These are phyloP conservation scores for Scaptomyza tumidula DNA, from an alignment of 2,888 invertebrate species.

Conservation along the genomic window DNA sequence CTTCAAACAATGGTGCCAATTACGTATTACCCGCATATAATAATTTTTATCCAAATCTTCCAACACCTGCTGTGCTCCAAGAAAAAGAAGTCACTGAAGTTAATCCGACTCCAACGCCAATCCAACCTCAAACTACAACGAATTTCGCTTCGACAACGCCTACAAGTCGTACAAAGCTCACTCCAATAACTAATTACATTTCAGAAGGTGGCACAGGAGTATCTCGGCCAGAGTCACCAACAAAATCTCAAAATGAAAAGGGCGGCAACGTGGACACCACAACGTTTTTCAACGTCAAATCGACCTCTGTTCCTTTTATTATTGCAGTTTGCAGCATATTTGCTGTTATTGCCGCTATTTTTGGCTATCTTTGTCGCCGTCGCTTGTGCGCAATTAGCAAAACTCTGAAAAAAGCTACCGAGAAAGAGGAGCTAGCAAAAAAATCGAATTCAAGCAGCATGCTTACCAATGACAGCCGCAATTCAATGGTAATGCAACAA, in stretches of 20 bases:
- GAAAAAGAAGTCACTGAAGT: constrained; percentile 20
- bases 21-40: constrained; percentile 76
- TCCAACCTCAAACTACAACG: constrained; percentile 11
- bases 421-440: constrained; percentile 90
- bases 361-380: constrained; percentile 88
- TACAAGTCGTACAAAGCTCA: constrained; percentile 78
- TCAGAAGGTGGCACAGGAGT: constrained; percentile 18
- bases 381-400: constrained; percentile 89
- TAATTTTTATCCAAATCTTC: constrained; percentile 75
- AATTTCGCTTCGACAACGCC: constrained; percentile 38
- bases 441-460: constrained; percentile 84
- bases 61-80: constrained; percentile 10
- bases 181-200: constrained; percentile 66
- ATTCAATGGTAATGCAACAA: constrained; percentile 88
- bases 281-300: constrained; percentile 84
- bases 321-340: constrained; percentile 89
- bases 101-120: constrained; percentile 12
- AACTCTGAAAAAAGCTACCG: constrained; percentile 84
- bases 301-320: constrained; percentile 88
- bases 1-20: constrained; percentile 48
- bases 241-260: background rate
- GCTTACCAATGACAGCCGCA: constrained; percentile 83
- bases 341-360: constrained; percentile 88
- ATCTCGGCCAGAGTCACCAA: constrained; percentile 5
- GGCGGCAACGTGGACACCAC: constrained; percentile 22